Base-by-base conservation (phyloP, 2,888 invertebrate genomes). In the Drosophila fulvimacula region DNA sequence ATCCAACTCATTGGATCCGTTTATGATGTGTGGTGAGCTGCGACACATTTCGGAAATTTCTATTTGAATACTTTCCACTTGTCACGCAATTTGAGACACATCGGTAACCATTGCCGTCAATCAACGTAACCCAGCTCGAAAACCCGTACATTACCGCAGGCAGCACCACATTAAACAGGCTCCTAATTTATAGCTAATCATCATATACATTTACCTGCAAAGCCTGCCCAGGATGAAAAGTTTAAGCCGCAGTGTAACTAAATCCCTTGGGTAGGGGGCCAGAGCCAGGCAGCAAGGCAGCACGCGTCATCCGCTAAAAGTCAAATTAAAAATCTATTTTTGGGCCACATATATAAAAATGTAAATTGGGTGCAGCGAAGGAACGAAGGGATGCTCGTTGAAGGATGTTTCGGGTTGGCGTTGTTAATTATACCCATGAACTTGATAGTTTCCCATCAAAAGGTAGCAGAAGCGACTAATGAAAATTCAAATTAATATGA, bases 301-400 rank as follows among this genome's bases (percentile, higher is more conserved):
- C 62, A 32, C 30, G 63, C 57, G 34, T 58, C 63, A 71, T 49
- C 52, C 60, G 63, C 73, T 63, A 80, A 85, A 82, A 85, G 82
- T 82, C 86, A 82, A 82, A 85, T 82, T 82, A 85, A 82, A 80
- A 85, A 73, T 82, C 82, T 82, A 82, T 82, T 82, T 82, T 78
- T 80, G 76, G 82, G 80, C 64, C 51, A 57, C 66, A 61, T 77
- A 55, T 68, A 77, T 70, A 75, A 74, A 79, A 84, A 81, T 77
- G 69, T 64, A 59, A 39, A 32, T n/a, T 11, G 27, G 13, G 19
- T 11, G 3, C 10, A 9, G 42, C 10, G 21, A 10, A 17, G n/a
- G 21, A 21, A 32, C 15, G 13, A 10, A 17, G 17, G 42, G 32
- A 36, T 36, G 36, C 38, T 15, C 17, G 24, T 46, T 42, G 49